Conservation (phyloP, 2,113 vertebrate species). For the Peromyscus leucopus region DNA sequence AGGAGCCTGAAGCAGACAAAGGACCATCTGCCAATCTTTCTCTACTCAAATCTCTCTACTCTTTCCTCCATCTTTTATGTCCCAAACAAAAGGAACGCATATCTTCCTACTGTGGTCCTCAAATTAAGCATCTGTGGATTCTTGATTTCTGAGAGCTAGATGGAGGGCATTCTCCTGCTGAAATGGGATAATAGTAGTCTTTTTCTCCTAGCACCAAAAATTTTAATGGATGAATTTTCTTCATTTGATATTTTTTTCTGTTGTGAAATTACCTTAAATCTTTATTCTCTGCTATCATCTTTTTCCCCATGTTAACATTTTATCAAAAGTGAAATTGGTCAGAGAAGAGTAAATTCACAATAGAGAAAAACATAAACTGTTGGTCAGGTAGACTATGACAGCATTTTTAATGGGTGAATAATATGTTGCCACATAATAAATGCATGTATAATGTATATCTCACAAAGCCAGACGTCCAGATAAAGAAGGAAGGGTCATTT, state of each 20-base stretch:
- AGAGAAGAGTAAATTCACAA: neutral
- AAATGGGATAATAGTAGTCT: neutral
- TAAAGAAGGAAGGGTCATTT: rapidly evolving
- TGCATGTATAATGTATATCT: neutral
- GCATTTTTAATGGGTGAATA: neutral
- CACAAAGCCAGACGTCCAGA: rapidly evolving
- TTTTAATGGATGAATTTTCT: constrained; percentile 14
- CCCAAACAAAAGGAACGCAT: neutral
- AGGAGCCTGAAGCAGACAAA: neutral
- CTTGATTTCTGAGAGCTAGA: neutral
- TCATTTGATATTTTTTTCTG: constrained; percentile 29
- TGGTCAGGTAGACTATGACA: too few species aligned
- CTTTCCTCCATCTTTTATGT: neutral
- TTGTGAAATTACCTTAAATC: neutral
- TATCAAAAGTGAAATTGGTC: neutral
- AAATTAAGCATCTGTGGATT: neutral
- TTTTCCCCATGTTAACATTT: neutral
- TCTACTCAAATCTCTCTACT: neutral
- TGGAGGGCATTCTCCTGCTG: neutral
- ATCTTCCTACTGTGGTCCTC: neutral
- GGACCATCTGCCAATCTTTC: neutral
- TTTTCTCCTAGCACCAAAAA: neutral
- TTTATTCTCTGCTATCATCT: neutral
- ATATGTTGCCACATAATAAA: too few species aligned
- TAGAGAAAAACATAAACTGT: neutral